Conservation (phyloP, 2,888 invertebrate species). For the Carpatolechia fugitivella region DNA sequence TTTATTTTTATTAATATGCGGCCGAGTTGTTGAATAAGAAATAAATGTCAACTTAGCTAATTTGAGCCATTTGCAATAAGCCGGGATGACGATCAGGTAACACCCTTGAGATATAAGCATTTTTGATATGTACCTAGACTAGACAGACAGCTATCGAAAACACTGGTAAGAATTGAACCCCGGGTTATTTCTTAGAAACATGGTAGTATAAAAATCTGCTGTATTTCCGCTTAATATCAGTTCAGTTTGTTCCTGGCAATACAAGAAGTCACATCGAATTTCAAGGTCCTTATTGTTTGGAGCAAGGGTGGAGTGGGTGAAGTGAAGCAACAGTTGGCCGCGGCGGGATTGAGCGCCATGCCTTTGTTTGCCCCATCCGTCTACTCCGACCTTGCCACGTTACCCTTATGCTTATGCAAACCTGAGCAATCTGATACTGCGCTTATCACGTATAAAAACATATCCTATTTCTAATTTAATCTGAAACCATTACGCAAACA, state of each 20-base stretch:
- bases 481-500: neutral
- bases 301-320: conserved; percentile 32
- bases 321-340: neutral
- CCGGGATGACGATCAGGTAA: no score
- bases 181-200: no score
- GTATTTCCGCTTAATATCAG: no score
- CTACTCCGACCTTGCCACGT: conserved; percentile 24
- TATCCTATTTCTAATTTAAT: conserved; percentile 13
- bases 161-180: no score
- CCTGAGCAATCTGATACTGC: conserved; percentile 1
- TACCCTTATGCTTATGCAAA: conserved; percentile 9
- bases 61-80: no score
- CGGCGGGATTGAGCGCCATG: conserved; percentile 35
- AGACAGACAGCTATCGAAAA: no score
- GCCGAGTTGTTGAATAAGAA: no score
- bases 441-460: conserved; percentile 2
- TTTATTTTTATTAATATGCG: no score
- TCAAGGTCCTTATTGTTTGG: conserved; percentile 5
- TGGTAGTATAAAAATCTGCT: no score
- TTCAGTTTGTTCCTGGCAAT: neutral
- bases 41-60: no score
- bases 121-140: no score
- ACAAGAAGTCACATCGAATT: neutral
- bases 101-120: no score
- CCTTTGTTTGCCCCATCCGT: conserved; percentile 45